These are phyloP conservation scores for Lasioglossum marginatum DNA, from an alignment of 2,888 invertebrate species.

Conservation along the genomic window DNA sequence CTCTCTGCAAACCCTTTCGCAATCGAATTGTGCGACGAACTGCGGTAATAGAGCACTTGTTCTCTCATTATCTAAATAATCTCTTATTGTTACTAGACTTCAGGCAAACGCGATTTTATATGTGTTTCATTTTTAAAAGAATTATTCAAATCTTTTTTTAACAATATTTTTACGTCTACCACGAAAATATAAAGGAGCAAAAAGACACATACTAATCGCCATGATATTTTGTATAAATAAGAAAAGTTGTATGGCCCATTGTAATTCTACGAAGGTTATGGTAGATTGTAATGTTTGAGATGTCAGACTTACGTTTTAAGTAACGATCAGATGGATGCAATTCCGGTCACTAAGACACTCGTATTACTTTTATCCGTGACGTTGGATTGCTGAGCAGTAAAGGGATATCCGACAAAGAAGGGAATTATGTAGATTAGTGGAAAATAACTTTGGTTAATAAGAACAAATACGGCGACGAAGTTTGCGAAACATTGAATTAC, in stretches of 20 bases:
- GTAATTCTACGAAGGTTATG: background rate
- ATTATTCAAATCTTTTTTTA: no score
- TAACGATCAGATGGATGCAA: background rate
- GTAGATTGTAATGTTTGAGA: background rate
- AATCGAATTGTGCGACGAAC: background rate
- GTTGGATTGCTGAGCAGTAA: background rate
- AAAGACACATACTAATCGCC: no score
- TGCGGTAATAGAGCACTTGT: background rate
- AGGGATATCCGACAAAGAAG: background rate
- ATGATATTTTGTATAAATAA: background rate
- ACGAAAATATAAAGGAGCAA: no score
- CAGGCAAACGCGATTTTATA: no score
- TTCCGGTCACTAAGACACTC: background rate
- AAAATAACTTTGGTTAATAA: background rate
- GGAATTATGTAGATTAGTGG: background rate
- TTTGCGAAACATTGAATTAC: slow-evolving; percentile 33
- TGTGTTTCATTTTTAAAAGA: no score
- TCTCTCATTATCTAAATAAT: background rate
- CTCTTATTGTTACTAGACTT: background rate
- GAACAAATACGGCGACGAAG: background rate
- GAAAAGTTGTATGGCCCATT: background rate
- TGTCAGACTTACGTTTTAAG: background rate
- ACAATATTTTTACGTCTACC: no score
- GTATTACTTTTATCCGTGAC: background rate
- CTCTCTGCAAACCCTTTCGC: background rate